Base-by-base conservation (phyloP, 2,888 invertebrate genomes). In the Liodrosophila aerea region DNA sequence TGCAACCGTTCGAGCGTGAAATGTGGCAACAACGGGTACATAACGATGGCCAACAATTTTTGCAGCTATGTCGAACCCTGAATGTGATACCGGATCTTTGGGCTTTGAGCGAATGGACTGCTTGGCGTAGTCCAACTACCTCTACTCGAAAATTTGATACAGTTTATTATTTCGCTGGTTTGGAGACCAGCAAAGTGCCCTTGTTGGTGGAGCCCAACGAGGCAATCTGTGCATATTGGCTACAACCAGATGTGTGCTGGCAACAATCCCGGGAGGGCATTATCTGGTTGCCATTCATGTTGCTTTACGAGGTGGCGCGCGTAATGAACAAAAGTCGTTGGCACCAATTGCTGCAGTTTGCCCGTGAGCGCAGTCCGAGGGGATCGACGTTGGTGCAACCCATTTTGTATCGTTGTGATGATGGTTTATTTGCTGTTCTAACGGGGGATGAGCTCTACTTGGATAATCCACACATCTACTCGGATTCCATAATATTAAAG, bases 41-140 rank as follows among this genome's bases (percentile, higher is more conserved):
- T 52, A 73, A 87, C 4, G 84, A 90, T 70, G 70, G 89, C 1
- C 39, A 61, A 1, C 82, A 88, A 71, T 94, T 96, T 87, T 87
- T 95, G 3, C 91, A 90, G 40, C 91, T 97, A 66, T 97, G 96
- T 83, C 89, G 92, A 56, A 90, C 92, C 65, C 89, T 94, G 31
- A 89, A 93, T 31, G 93, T 95, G 60, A 92, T 94, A 75, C 97
- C 97, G 0, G 95, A 97, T 88, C 91, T 97, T 43, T 95, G 94
- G 94, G 92, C 93, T 0, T 88, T 97, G n/a, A 91, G 93, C 73
- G 94, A 95, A 84, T 97, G 96, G 96, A 94, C 94, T 57, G 93
- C 94, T 86, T 97, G 97, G 97, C 89, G 95, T n/a, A 94, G 95
- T 1, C 95, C 97, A 0, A 76, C 90, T 0, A 78, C 87, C 22